Base-by-base conservation (phyloP, 1,140 invertebrate species). In the Metaphire vulgaris region DNA sequence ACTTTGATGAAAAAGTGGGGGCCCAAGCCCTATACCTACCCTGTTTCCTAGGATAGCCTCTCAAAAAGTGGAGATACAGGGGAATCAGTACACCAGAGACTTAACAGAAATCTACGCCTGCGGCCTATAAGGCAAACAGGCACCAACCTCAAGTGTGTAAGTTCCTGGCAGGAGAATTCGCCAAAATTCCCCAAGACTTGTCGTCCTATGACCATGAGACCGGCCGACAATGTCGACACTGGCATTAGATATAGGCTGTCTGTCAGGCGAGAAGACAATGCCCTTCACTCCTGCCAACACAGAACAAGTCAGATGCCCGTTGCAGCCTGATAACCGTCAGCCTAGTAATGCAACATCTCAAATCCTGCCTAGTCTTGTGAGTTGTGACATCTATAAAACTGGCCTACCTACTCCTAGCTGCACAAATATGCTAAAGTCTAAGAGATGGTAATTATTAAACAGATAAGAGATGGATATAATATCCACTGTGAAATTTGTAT, bases 181-280 rank as follows among this genome's bases (percentile, higher is more conserved):
- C 93, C 93, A 96, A 86, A 94, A 96, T 87, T 97, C 94, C 26
- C 94, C 94, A 80, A 93, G 92, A 84, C 92, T 92, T 0, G 93
- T 95, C 2, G 92, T 93, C 82, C 92, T 91, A 84, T 94, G n/a
- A 16, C 30, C 30, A 30, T 72, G 71, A 1, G 26, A 14, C 34
- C 71, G 89, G 0, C 90, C 90, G 85, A 93, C 93, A 1, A 96
- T 90, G 83, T 92, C 92, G 56, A 96, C 85, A 1, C 90, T 90
- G 26, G 93, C 93, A 74, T 92, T 33, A n/a, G 31, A 26, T 15
- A 72, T 72, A 16, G 71, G 71, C 14, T 1, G 26, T 14, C 34
- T 29, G 15, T 32, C 26, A 56, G 30, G 32, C 26, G n/a, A 31
- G 21, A 72, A 2, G 1, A 72, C 15, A 1, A 72, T 21, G 2